These are phyloP conservation scores for Beris morrisii DNA, from an alignment of 2,888 invertebrate species.

Conservation along the genomic window DNA sequence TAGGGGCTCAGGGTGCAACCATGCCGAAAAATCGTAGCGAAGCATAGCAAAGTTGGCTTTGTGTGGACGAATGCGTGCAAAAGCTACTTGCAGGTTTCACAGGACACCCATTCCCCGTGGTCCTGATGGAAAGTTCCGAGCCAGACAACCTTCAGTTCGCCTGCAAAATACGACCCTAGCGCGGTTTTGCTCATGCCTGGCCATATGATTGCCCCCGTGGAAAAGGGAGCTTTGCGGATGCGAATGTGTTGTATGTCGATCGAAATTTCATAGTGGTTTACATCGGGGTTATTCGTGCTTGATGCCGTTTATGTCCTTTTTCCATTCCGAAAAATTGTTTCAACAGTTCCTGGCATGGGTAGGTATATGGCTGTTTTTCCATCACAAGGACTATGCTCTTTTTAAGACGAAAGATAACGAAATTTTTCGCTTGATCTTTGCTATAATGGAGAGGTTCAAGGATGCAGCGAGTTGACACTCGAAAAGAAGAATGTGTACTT, in stretches of 20 bases:
- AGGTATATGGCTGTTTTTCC: too few relatives aligned
- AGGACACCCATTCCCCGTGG: neutral
- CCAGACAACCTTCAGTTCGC: constrained; percentile 31
- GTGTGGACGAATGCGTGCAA: neutral
- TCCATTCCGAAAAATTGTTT: neutral
- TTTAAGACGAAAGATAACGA: too few relatives aligned
- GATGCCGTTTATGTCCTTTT: constrained; percentile 4
- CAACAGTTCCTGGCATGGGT: too few relatives aligned
- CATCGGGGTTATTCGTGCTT: constrained; percentile 12
- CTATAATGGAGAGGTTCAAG: too few relatives aligned
- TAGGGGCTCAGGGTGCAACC: too few relatives aligned
- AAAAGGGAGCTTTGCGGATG: constrained; percentile 4
- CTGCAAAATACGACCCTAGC: constrained; percentile 7
- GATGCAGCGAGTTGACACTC: too few relatives aligned
- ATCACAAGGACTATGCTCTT: too few relatives aligned
- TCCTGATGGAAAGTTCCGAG: neutral
- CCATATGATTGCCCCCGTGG: constrained; percentile 18
- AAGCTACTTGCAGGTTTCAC: neutral
- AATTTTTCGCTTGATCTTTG: too few relatives aligned
- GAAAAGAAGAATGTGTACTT: too few relatives aligned
- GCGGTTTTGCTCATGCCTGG: constrained; percentile 3
- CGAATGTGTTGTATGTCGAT: constrained; percentile 2
- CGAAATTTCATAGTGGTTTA: neutral
- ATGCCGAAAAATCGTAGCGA: too few relatives aligned
- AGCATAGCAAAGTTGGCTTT: neutral